A percentile compares a stretch with the other conserved stretches of the same genome.
Conservation (phyloP, 2,888 invertebrate species). For the Ditula angustiorana region DNA sequence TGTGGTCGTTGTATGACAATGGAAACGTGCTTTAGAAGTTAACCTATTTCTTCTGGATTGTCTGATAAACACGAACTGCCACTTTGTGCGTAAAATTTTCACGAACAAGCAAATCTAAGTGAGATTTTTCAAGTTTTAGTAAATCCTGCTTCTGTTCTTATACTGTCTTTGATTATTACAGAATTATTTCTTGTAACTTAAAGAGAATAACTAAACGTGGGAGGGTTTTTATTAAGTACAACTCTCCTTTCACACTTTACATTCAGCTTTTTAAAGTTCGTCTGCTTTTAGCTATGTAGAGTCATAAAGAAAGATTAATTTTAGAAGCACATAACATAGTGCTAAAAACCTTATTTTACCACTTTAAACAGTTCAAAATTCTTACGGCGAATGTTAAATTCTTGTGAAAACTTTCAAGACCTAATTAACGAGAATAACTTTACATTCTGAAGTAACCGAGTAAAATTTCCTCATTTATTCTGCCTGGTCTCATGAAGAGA, state of each 20-base stretch:
- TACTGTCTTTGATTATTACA: too few species aligned
- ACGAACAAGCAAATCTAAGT: neutral
- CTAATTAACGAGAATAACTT: neutral
- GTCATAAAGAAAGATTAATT: too few species aligned
- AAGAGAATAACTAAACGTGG: too few species aligned
- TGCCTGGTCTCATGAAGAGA: too few species aligned
- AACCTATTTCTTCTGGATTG: slow-evolving; percentile 32
- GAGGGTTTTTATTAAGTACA: too few species aligned
- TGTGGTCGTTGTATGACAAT: slow-evolving; percentile 23
- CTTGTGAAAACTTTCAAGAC: neutral
- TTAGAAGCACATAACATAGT: too few species aligned
- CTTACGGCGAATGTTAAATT: neutral
- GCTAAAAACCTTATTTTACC: too few species aligned
- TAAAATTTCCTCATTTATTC: too few species aligned
- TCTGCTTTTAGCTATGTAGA: too few species aligned
- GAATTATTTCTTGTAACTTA: too few species aligned
- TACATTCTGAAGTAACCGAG: neutral
- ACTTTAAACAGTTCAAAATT: neutral
- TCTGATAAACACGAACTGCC: slow-evolving; percentile 35
- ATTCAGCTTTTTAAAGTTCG: too few species aligned
- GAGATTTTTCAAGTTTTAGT: neutral
- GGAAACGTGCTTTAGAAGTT: slow-evolving; percentile 2
- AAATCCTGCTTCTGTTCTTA: neutral
- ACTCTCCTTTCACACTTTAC: too few species aligned
- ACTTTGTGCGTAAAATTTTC: slow-evolving; percentile 24